Conservation (phyloP, 2,797 vertebrate species). For the Paguma larvata region DNA sequence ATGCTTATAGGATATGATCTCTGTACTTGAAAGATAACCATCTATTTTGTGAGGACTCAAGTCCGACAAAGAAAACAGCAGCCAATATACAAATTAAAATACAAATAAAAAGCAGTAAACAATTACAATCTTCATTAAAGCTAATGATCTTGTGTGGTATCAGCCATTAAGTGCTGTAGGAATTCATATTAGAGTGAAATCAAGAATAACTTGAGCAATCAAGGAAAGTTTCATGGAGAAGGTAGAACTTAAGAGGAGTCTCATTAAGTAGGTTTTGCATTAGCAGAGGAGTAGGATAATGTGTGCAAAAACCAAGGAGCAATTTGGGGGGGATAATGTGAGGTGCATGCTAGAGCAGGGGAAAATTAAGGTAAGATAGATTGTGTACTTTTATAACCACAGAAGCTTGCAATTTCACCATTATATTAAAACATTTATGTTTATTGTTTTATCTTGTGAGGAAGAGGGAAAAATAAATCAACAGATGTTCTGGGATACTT, state of each 20-base stretch:
- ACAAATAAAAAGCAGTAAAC: conserved; percentile 11
- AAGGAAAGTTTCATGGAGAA: neutral
- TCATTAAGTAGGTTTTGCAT: neutral
- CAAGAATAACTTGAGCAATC: neutral
- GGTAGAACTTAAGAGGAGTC: neutral
- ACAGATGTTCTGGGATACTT: neutral
- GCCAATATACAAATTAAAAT: neutral
- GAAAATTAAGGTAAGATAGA: neutral
- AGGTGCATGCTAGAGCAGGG: neutral
- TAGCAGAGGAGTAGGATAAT: neutral
- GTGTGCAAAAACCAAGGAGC: neutral
- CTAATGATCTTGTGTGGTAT: neutral
- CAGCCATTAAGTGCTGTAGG: neutral
- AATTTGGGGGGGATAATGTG: neutral
- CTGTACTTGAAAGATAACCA: neutral
- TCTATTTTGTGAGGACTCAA: neutral
- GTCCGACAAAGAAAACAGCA: conserved; percentile 7
- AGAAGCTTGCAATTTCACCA: neutral
- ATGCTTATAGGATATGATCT: neutral
- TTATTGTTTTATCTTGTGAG: conserved; percentile 44
- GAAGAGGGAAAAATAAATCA: conserved; percentile 10
- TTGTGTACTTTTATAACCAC: neutral
- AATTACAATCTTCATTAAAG: neutral
- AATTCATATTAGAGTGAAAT: neutral
- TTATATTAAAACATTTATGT: conserved; percentile 54